Conservation (phyloP, 2,113 vertebrate species). For the Anhinga anhinga region DNA sequence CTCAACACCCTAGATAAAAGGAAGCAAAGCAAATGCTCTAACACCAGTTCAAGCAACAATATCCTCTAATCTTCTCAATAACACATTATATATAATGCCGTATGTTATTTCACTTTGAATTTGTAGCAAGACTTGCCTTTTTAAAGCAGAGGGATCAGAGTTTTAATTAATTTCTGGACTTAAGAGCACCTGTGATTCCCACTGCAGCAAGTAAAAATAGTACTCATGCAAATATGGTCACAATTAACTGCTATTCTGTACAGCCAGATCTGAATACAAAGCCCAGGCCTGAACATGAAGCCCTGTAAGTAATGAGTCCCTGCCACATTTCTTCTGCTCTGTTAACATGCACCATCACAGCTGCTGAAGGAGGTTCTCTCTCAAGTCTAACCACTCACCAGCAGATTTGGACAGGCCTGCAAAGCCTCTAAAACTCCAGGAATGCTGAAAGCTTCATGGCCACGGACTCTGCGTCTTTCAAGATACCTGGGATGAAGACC, state of each 20-base stretch:
- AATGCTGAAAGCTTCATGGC: constrained; percentile 96
- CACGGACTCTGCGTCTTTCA: constrained; percentile 92
- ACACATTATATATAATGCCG: neutral
- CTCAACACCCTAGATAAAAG: constrained; percentile 88
- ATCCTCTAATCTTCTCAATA: neutral
- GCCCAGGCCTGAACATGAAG: neutral
- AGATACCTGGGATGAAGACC: constrained; percentile 96
- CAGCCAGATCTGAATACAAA: neutral
- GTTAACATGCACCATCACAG: neutral
- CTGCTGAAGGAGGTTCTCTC: neutral
- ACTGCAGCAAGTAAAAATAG: neutral
- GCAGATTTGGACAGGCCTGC: constrained; percentile 92
- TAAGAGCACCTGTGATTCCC: neutral
- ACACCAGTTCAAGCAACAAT: neutral
- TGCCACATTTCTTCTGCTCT: neutral
- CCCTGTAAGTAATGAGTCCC: neutral
- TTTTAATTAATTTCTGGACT: neutral
- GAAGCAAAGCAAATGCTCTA: constrained; percentile 29
- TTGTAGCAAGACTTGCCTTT: neutral
- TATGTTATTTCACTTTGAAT: neutral
- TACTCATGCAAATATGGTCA: neutral
- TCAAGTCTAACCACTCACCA: constrained; percentile 78
- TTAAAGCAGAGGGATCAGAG: neutral
- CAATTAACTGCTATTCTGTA: neutral
- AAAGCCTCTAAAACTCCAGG: constrained; percentile 96